A percentile compares a stretch with the other conserved stretches of the same genome.
phyloP scores from a whole-genome alignment of 2,888 invertebrate genomes.

The Ectemnius continuus region DNA sequence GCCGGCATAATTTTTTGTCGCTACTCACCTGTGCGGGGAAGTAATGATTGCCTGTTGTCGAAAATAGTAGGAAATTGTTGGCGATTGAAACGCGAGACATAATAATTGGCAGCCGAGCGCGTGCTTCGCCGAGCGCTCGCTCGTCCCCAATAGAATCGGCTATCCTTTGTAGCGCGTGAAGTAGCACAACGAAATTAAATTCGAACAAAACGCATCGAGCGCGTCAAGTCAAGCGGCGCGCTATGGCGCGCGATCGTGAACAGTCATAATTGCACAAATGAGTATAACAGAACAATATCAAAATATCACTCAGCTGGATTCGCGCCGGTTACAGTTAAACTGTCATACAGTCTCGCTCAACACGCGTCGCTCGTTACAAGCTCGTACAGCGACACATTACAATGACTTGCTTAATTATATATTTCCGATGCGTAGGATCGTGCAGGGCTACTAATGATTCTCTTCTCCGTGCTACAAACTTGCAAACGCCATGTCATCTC shows the following conservation, averaged over 20 bases:
- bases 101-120: conserved; percentile 32
- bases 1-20: conserved; percentile 2
- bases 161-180: conserved; percentile 50
- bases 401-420: conserved; percentile 1
- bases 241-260: conserved; percentile 24
- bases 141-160: conserved; percentile 49
- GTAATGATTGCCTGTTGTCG: not conserved
- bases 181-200: conserved; percentile 52
- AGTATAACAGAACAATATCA: too few relatives aligned
- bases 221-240: conserved; percentile 43
- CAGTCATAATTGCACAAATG: too few relatives aligned
- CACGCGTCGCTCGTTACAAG: too few relatives aligned
- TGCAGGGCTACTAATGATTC: not conserved
- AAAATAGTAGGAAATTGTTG: conserved; percentile 3
- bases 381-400: too few relatives aligned
- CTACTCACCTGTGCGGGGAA: not conserved
- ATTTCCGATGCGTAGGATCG: not conserved
- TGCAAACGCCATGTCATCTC: too few relatives aligned
- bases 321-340: too few relatives aligned
- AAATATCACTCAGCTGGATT: too few relatives aligned
- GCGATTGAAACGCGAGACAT: conserved; percentile 38
- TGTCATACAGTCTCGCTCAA: too few relatives aligned
- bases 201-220: conserved; percentile 44
- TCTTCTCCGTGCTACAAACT: too few relatives aligned
- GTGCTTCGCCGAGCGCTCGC: conserved; percentile 10